Evolutionary conservation across 1,140 invertebrate genomes (phyloP).

Genomic region (Leptinotarsa texana): DNA sequence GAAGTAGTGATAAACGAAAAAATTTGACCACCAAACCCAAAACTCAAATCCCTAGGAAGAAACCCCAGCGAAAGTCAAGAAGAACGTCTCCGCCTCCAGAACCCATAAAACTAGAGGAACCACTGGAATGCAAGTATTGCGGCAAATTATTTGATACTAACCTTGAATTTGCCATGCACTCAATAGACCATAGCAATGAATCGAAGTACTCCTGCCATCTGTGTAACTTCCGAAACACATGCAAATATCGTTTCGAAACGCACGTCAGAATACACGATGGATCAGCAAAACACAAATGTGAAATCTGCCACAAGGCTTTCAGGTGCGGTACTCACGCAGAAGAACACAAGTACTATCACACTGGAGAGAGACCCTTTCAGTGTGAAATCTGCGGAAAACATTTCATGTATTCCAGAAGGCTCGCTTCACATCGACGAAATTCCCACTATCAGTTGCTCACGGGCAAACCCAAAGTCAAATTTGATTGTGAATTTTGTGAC

Average conservation of each 20-base stretch:
- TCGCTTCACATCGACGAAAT: constrained; percentile 46
- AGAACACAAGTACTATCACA: constrained; percentile 50
- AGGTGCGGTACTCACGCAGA: not conserved
- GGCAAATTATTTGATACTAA: constrained; percentile 46
- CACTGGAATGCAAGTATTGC: constrained; percentile 47
- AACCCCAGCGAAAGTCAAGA: not conserved
- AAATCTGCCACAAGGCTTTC: constrained; percentile 47
- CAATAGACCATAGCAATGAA: constrained; percentile 48
- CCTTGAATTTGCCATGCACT: constrained; percentile 46
- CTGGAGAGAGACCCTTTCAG: constrained; percentile 54
- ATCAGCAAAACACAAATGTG: constrained; percentile 41
- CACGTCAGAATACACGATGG: constrained; percentile 32
- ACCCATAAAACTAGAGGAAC: constrained; percentile 32
- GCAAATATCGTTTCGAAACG: constrained; percentile 55
- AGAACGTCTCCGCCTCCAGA: not conserved
- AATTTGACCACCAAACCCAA: not conserved
- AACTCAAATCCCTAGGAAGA: not conserved
- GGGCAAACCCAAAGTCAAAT: constrained; percentile 38
- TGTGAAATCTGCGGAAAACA: constrained; percentile 64
- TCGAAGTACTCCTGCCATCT: constrained; percentile 54
- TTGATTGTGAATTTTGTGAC: constrained; percentile 48
- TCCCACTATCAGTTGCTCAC: constrained; percentile 10
- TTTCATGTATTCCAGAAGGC: constrained; percentile 52
- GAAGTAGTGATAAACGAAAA: not conserved
- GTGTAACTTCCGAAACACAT: constrained; percentile 54